Conservation (phyloP, 1,140 invertebrate species). For the Armadillidium nasatum region DNA sequence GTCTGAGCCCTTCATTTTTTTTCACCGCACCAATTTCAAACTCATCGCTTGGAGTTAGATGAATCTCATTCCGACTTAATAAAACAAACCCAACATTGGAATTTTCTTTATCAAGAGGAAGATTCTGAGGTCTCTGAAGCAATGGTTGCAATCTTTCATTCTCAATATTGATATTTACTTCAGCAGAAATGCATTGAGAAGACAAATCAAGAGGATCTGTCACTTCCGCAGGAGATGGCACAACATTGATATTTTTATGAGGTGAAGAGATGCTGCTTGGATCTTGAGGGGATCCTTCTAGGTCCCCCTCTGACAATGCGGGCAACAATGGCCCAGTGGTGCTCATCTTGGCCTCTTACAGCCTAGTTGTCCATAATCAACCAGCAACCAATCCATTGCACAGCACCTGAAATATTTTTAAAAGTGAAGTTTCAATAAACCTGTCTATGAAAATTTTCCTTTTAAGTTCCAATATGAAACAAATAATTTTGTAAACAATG, state of each 20-base stretch:
- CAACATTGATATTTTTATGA: not conserved
- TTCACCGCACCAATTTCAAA: not conserved
- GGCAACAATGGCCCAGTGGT: slow-evolving; percentile 1
- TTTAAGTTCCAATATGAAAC: too few species aligned
- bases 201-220: not conserved
- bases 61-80: not conserved
- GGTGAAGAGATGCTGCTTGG: not conserved
- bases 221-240: not conserved
- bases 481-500: too few species aligned
- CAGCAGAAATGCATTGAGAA: not conserved
- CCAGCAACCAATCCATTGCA: not conserved
- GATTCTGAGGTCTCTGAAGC: too few species aligned
- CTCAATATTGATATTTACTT: not conserved
- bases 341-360: slow-evolving; percentile 6
- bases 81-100: too few species aligned
- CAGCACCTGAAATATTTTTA: not conserved
- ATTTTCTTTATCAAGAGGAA: too few species aligned
- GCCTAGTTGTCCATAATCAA: slow-evolving; percentile 1
- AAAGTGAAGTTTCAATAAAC: too few species aligned
- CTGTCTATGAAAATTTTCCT: too few species aligned
- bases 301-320: not conserved
- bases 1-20: not conserved
- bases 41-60: not conserved
- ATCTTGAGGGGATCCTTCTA: not conserved
- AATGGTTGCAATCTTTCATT: too few species aligned